Evolutionary conservation across 2,888 invertebrate genomes (phyloP).

Genomic region (Lepidochitona cinerea): DNA sequence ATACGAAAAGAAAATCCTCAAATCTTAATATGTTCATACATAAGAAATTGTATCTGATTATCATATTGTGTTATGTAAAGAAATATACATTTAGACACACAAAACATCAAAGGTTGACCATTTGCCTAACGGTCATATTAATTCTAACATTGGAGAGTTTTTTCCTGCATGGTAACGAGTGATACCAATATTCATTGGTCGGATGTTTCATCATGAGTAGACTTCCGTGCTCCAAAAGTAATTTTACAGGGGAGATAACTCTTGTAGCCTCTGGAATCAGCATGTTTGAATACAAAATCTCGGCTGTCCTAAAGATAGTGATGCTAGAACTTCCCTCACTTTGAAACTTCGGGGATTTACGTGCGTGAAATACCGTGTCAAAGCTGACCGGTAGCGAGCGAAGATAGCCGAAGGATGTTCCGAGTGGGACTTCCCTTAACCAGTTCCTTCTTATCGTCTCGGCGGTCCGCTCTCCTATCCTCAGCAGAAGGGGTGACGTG

Average conservation of each 20-base stretch:
- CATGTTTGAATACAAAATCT: slow-evolving; percentile 78
- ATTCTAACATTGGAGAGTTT: slow-evolving; percentile 75
- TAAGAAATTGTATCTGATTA: too few relatives aligned
- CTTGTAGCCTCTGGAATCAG: slow-evolving; percentile 57
- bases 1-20: too few relatives aligned
- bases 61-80: too few relatives aligned
- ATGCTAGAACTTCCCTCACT: too few relatives aligned
- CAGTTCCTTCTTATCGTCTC: slow-evolving; percentile 80
- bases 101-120: slow-evolving; percentile 18
- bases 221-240: slow-evolving; percentile 78
- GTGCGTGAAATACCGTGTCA: too few relatives aligned
- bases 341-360: too few relatives aligned
- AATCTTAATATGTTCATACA: too few relatives aligned
- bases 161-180: slow-evolving; percentile 78
- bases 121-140: slow-evolving; percentile 78
- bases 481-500: slow-evolving; percentile 73
- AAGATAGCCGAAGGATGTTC: too few relatives aligned
- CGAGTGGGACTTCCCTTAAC: slow-evolving; percentile 76
- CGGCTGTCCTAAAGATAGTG: slow-evolving; percentile 78
- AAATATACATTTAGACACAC: too few relatives aligned
- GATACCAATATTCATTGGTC: slow-evolving; percentile 81
- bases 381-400: too few relatives aligned
- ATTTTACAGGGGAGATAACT: slow-evolving; percentile 72
- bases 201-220: slow-evolving; percentile 81
- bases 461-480: slow-evolving; percentile 78